Evolutionary conservation across 2,888 invertebrate genomes (phyloP).

Genomic region (Heliconius aoede): DNA sequence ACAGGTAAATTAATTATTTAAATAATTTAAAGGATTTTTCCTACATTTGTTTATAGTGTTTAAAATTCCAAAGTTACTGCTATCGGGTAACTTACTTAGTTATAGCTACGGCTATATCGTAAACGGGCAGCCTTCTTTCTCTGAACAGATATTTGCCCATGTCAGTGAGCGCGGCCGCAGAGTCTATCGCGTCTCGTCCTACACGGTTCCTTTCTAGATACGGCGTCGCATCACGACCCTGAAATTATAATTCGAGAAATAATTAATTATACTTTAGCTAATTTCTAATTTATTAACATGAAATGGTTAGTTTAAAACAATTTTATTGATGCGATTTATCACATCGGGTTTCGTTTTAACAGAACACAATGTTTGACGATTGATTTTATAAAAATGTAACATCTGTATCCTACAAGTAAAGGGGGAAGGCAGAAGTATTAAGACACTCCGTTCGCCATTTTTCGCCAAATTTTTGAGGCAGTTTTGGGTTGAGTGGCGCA

Average conservation of each 20-base stretch:
- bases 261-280: neutral
- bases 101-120: slow-evolving; percentile 97
- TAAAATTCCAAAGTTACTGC: neutral
- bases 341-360: no score
- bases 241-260: slow-evolving; percentile 35
- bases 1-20: neutral
- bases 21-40: neutral
- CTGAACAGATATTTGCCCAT: slow-evolving; percentile 99
- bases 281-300: neutral
- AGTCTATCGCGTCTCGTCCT: slow-evolving; percentile 96
- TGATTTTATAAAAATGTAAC: no score
- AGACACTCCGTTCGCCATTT: no score
- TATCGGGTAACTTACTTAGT: slow-evolving; percentile 91
- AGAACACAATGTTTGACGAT: no score
- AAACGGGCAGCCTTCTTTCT: slow-evolving; percentile 95
- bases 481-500: no score
- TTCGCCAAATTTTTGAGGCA: no score
- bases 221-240: slow-evolving; percentile 97
- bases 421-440: no score
- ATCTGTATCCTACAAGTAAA: no score
- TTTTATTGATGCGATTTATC: no score
- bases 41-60: neutral
- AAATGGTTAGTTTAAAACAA: neutral
- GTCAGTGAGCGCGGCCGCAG: slow-evolving; percentile 96
- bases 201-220: slow-evolving; percentile 97